Conservation (phyloP, 2,797 vertebrate species). For the Myotis myotis region DNA sequence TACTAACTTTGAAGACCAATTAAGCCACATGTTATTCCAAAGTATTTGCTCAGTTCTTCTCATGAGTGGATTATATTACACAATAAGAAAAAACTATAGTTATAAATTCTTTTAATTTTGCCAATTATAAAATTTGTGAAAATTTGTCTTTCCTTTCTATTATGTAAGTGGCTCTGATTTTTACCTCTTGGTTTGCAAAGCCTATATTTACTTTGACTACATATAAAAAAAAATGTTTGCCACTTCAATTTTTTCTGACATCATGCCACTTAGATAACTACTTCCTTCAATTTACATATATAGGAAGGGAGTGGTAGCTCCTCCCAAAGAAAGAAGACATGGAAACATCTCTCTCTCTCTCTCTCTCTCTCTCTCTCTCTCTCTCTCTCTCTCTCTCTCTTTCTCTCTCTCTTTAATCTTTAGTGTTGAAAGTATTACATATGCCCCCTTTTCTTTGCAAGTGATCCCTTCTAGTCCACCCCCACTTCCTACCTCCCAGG, state of each 20-base stretch:
- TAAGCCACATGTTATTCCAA: background rate
- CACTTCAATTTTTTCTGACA: background rate
- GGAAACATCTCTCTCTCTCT: background rate
- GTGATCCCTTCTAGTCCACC: no score
- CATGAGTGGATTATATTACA: background rate
- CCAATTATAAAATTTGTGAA: background rate
- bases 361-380: no score
- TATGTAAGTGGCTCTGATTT: background rate
- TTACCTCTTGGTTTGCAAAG: background rate
- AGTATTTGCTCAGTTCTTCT: background rate
- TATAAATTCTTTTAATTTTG: background rate
- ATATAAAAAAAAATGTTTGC: background rate
- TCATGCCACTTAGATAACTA: background rate
- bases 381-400: no score
- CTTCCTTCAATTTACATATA: background rate
- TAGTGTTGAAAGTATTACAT: no score
- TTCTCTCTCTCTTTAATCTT: no score
- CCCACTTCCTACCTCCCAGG: no score
- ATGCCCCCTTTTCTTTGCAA: no score
- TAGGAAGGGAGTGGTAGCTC: background rate
- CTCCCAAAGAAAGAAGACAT: background rate
- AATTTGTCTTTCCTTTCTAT: background rate
- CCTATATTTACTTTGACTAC: background rate
- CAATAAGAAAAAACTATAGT: background rate
- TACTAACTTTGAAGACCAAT: background rate